These are phyloP conservation scores for Petromus typicus DNA, from an alignment of 2,113 vertebrate species.

Conservation along the genomic window DNA sequence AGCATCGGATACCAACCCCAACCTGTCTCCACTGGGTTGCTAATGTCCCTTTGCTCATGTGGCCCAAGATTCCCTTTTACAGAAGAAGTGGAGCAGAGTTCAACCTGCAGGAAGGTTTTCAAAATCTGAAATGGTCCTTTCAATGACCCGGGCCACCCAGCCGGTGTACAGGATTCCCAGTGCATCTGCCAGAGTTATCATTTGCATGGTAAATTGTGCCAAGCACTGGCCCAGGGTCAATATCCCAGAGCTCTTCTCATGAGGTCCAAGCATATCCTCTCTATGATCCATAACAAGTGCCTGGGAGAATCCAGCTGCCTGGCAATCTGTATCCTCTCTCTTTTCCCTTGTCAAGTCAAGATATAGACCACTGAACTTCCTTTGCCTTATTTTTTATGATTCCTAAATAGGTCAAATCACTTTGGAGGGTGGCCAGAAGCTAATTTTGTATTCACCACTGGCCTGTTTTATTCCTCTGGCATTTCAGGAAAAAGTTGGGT, in stretches of 20 bases:
- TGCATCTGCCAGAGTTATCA: not conserved
- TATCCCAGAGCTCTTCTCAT: not conserved
- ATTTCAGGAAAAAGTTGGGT: slow-evolving; percentile 87
- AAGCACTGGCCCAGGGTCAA: not conserved
- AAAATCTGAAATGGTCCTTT: slow-evolving; percentile 19
- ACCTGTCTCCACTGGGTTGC: not conserved
- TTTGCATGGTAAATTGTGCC: slow-evolving; percentile 17
- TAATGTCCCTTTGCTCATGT: not conserved
- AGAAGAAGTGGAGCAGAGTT: not conserved
- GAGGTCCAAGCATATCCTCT: slow-evolving; percentile 15
- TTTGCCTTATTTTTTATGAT: slow-evolving; percentile 84
- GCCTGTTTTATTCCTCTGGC: slow-evolving; percentile 87
- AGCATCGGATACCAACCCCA: not conserved
- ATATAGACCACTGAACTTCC: slow-evolving; percentile 84
- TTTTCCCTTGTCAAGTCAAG: slow-evolving; percentile 84
- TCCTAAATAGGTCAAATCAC: slow-evolving; percentile 88
- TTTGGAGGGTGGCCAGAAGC: slow-evolving; percentile 86
- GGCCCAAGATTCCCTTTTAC: not conserved
- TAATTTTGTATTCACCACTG: slow-evolving; percentile 88
- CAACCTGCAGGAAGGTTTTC: not conserved
- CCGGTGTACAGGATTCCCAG: not conserved
- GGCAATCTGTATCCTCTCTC: slow-evolving; percentile 64
- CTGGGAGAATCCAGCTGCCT: slow-evolving; percentile 76
- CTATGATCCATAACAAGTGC: slow-evolving; percentile 71
- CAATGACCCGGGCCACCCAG: not conserved